These are phyloP conservation scores for Euleptes europaea DNA, from an alignment of 2,113 vertebrate species.

Conservation along the genomic window DNA sequence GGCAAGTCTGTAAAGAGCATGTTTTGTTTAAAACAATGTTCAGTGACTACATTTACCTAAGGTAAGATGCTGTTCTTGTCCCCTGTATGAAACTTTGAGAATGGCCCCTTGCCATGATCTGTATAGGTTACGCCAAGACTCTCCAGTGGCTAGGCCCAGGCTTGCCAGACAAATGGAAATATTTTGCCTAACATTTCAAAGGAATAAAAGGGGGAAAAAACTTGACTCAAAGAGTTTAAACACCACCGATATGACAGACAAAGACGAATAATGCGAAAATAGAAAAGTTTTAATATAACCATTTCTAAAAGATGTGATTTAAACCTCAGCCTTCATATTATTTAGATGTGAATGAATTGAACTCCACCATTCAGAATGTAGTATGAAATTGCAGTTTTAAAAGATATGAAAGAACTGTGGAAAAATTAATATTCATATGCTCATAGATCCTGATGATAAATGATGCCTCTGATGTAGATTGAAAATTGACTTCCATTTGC, in stretches of 20 bases:
- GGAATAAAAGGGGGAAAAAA: neutral
- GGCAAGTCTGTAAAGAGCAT: no score
- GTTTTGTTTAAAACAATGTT: neutral
- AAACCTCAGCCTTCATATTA: constrained; percentile 47
- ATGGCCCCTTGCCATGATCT: no score
- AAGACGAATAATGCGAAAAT: constrained; percentile 49
- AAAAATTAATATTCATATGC: constrained; percentile 43
- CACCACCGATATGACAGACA: constrained; percentile 32
- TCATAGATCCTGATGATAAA: constrained; percentile 26
- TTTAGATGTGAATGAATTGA: constrained; percentile 49
- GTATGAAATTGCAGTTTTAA: constrained; percentile 57
- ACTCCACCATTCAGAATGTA: constrained; percentile 48
- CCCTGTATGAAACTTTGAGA: neutral
- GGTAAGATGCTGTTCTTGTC: neutral
- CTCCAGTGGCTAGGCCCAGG: neutral
- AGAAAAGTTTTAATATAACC: constrained; percentile 36
- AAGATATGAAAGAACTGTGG: constrained; percentile 31
- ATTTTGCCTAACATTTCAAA: neutral
- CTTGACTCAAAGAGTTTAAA: constrained; percentile 8
- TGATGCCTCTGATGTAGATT: constrained; percentile 18
- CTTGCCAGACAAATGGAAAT: neutral
- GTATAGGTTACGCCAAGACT: neutral
- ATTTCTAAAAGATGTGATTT: constrained; percentile 47
- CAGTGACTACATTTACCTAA: neutral
- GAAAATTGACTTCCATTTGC: constrained; percentile 51